A percentile compares a stretch with the other conserved stretches of the same genome.
Conservation (phyloP, 92 coral and sea anemone species). For the Palythoa grandiflora region DNA sequence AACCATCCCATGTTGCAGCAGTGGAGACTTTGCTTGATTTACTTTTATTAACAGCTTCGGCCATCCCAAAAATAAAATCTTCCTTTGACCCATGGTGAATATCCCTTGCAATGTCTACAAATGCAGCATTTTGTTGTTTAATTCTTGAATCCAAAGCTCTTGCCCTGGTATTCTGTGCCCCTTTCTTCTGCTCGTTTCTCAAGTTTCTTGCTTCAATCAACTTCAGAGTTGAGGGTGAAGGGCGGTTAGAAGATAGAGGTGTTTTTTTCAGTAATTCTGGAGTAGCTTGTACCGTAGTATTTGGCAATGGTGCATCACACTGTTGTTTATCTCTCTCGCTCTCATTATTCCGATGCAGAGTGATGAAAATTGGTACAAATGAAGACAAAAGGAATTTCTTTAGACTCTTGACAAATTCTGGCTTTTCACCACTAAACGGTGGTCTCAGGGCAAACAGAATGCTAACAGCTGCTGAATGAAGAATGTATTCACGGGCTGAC, state of each 20-base stretch:
- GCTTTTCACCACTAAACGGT: neutral
- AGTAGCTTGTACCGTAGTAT: neutral
- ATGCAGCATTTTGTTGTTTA: slow-evolving; percentile 33
- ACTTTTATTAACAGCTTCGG: slow-evolving; percentile 23
- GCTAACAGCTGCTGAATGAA: slow-evolving; percentile 4
- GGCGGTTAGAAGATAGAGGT: neutral
- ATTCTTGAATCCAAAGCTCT: slow-evolving; percentile 1
- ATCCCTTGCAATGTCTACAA: slow-evolving; percentile 33
- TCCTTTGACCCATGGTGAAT: slow-evolving; percentile 50
- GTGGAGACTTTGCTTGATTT: neutral
- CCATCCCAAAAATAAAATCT: slow-evolving; percentile 31
- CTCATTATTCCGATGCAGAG: neutral
- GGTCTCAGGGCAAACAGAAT: neutral
- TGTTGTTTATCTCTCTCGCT: neutral
- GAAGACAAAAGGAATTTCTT: neutral
- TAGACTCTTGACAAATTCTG: slow-evolving; percentile 1
- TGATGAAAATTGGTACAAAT: neutral
- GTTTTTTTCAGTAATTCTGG: neutral
- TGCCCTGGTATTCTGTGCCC: slow-evolving; percentile 17
- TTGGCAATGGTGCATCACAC: neutral
- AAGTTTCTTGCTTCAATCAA: slow-evolving; percentile 10
- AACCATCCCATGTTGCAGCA: slow-evolving; percentile 38
- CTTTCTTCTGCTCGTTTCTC: neutral
- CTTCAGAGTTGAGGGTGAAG: neutral
- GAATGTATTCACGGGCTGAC: neutral